phyloP scores from a whole-genome alignment of 2,113 vertebrate genomes.

The Lethenteron reissneri region DNA sequence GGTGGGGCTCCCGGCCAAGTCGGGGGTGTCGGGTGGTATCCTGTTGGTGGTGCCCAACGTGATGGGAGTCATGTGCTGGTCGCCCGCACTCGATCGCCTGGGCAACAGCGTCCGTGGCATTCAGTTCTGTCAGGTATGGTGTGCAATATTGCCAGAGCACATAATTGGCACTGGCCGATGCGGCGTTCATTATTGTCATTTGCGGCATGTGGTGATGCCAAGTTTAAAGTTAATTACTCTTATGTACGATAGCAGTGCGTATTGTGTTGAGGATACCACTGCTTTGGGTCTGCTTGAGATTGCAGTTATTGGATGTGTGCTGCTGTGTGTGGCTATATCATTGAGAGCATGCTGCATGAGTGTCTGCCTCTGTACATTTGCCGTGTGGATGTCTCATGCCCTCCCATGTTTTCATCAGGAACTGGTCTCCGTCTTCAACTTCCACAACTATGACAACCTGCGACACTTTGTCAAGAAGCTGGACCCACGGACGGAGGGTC shows the following conservation, averaged over 20 bases:
- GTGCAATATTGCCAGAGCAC: no score
- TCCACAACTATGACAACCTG: slow-evolving; percentile 97
- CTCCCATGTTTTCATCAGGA: slow-evolving; percentile 31
- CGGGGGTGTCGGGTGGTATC: slow-evolving; percentile 80
- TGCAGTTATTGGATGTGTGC: neutral
- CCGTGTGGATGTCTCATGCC: neutral
- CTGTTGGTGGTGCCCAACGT: slow-evolving; percentile 91
- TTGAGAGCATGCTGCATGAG: neutral
- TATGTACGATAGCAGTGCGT: no score
- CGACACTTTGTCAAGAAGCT: slow-evolving; percentile 96
- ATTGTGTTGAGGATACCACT: neutral
- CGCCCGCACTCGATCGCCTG: slow-evolving; percentile 84
- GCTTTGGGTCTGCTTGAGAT: neutral
- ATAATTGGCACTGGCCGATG: no score
- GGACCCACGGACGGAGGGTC: slow-evolving; percentile 87
- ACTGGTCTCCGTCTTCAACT: slow-evolving; percentile 78
- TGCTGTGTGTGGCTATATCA: no score
- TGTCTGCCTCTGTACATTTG: neutral
- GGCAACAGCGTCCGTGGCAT: slow-evolving; percentile 94
- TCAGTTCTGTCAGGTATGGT: slow-evolving; percentile 76
- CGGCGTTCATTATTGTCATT: no score
- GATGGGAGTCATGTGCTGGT: slow-evolving; percentile 99
- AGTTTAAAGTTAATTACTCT: no score
- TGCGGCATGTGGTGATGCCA: no score
- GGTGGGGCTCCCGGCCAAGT: slow-evolving; percentile 92